Conservation (phyloP, 2,113 vertebrate genomes). For the Rhinoderma darwinii region DNA sequence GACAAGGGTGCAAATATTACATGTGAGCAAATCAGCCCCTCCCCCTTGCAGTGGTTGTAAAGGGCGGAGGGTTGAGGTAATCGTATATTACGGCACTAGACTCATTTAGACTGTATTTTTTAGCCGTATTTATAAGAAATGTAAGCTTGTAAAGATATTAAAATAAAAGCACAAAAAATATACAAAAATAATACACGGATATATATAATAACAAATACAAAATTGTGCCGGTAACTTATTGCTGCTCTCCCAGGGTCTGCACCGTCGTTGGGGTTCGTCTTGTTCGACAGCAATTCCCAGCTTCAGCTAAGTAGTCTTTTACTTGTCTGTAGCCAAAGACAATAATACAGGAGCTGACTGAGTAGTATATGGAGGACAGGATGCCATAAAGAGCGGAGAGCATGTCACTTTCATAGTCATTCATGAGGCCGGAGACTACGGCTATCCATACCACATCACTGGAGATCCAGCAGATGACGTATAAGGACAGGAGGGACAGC, state of each 20-base stretch:
- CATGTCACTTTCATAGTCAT: constrained; percentile 33
- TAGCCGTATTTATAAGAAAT: background rate
- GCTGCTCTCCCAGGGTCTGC: background rate
- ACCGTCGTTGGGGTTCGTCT: background rate
- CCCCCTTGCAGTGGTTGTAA: too few relatives aligned
- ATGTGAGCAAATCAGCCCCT: too few relatives aligned
- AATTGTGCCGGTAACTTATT: background rate
- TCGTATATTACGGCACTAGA: too few relatives aligned
- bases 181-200: background rate
- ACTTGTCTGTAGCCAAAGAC: constrained; percentile 59
- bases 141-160: background rate
- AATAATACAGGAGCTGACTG: constrained; percentile 50
- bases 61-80: too few relatives aligned
- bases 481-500: constrained; percentile 54
- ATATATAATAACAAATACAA: background rate
- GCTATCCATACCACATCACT: constrained; percentile 50
- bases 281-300: constrained; percentile 28
- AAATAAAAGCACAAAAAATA: background rate
- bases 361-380: constrained; percentile 59
- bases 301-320: constrained; percentile 41
- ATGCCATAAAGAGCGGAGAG: constrained; percentile 19
- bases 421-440: constrained; percentile 39
- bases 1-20: too few relatives aligned
- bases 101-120: too few relatives aligned
- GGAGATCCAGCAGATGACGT: constrained; percentile 58